A percentile compares a stretch with the other conserved stretches of the same genome.
These are phyloP conservation scores for mouse (Mus musculus) DNA, from an alignment of 2,113 vertebrate genomes.

Conservation along the genomic window DNA sequence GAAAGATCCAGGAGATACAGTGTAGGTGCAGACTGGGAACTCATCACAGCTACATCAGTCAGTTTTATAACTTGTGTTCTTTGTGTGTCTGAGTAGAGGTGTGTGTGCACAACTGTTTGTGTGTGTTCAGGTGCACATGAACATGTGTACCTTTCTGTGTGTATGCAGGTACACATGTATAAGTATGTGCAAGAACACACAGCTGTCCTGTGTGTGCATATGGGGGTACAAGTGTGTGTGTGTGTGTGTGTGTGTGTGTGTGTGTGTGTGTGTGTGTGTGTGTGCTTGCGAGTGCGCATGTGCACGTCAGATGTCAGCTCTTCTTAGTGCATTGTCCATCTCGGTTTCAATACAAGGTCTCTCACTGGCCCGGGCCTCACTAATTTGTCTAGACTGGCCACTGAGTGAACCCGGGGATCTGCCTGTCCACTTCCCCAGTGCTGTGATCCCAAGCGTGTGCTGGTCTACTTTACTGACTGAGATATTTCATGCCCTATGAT, in stretches of 20 bases:
- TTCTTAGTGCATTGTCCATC: background rate
- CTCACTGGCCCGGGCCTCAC: background rate
- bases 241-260: background rate
- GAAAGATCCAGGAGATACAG: background rate
- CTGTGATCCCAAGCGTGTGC: background rate
- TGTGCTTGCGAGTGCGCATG: too few relatives aligned
- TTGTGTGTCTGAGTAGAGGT: background rate
- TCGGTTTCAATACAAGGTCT: background rate
- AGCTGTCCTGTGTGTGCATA: background rate
- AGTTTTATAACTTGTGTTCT: too few relatives aligned
- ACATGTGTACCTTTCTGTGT: background rate
- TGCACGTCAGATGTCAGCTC: background rate
- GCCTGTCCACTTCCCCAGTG: too few relatives aligned
- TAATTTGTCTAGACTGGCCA: background rate
- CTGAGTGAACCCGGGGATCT: background rate
- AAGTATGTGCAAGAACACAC: background rate
- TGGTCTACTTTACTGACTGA: background rate
- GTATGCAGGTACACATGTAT: background rate
- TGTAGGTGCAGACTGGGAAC: too few relatives aligned
- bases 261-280: background rate
- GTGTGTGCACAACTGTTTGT: background rate
- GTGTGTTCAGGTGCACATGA: background rate
- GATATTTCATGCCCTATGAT: background rate
- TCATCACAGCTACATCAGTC: accelerated
- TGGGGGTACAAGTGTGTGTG: background rate